Conservation (phyloP, 1,140 invertebrate species). For the Drosophila busckii region DNA sequence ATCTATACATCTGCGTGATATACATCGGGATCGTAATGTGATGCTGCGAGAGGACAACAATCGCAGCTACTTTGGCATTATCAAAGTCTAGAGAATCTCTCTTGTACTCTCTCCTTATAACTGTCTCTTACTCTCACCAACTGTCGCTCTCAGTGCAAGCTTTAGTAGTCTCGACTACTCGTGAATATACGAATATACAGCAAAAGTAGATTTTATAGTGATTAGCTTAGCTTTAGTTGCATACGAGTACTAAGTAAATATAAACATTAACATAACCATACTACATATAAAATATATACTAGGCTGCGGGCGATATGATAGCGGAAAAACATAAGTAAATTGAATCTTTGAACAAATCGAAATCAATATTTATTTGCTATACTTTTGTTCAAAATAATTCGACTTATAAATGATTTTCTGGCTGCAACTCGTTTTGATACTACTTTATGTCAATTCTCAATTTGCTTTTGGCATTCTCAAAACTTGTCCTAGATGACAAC, state of each 20-base stretch:
- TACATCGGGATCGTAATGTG: slow-evolving; percentile 84
- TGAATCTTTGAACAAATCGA: slow-evolving; percentile 26
- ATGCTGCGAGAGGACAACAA: slow-evolving; percentile 83
- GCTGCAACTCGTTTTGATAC: too few relatives aligned
- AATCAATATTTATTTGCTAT: too few relatives aligned
- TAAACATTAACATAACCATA: not conserved
- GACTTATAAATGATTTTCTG: too few relatives aligned
- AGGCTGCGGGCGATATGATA: too few relatives aligned
- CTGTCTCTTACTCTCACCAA: not conserved
- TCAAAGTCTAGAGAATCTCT: slow-evolving; percentile 80
- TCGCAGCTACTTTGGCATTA: slow-evolving; percentile 89
- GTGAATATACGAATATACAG: slow-evolving; percentile 44
- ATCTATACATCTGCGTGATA: slow-evolving; percentile 83
- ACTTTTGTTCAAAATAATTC: too few relatives aligned
- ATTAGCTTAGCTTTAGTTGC: slow-evolving; percentile 48
- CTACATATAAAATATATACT: not conserved
- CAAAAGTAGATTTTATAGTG: slow-evolving; percentile 50
- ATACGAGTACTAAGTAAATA: slow-evolving; percentile 17
- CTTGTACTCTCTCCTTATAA: too few relatives aligned
- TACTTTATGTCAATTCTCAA: too few relatives aligned
- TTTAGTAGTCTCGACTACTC: slow-evolving; percentile 51
- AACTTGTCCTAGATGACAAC: too few relatives aligned
- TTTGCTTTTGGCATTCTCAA: too few relatives aligned
- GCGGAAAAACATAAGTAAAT: too few relatives aligned
- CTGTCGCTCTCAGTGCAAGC: slow-evolving; percentile 34